Percentiles rank a stretch among this genome's conserved stretches.
phyloP scores from a whole-genome alignment of 2,888 invertebrate species.

The Pseudococcus viburni region DNA sequence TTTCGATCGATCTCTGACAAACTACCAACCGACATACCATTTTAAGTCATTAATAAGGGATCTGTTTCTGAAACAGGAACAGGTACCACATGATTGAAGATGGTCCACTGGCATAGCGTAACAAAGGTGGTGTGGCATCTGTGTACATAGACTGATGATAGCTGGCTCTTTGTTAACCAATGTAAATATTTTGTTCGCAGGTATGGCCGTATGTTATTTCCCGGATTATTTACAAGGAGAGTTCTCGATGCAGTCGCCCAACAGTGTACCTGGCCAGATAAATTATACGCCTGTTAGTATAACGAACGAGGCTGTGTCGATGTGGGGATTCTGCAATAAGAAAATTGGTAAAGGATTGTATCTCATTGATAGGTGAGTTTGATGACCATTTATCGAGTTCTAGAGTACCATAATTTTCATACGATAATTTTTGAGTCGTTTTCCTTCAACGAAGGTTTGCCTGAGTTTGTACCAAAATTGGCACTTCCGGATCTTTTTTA shows the following conservation, averaged over 20 bases:
- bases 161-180: not conserved
- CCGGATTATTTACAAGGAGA: constrained; percentile 78
- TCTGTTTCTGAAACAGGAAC: constrained; percentile 12
- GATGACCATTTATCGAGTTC: not conserved
- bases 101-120: not conserved
- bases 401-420: too few species aligned
- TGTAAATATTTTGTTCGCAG: constrained; percentile 66
- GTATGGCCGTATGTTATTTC: constrained; percentile 76
- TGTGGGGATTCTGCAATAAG: constrained; percentile 78
- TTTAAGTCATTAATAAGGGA: not conserved
- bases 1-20: constrained; percentile 34
- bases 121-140: not conserved
- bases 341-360: constrained; percentile 76
- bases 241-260: constrained; percentile 75
- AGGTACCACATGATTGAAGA: not conserved
- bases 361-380: constrained; percentile 75
- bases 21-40: too few species aligned
- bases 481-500: too few species aligned
- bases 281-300: constrained; percentile 77
- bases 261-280: constrained; percentile 72
- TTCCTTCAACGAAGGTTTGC: too few species aligned
- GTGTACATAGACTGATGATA: not conserved
- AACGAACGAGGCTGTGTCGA: constrained; percentile 77
- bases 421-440: too few species aligned
- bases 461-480: too few species aligned